Conservation (phyloP, 2,113 vertebrate species). For the Xenopus tropicalis region DNA sequence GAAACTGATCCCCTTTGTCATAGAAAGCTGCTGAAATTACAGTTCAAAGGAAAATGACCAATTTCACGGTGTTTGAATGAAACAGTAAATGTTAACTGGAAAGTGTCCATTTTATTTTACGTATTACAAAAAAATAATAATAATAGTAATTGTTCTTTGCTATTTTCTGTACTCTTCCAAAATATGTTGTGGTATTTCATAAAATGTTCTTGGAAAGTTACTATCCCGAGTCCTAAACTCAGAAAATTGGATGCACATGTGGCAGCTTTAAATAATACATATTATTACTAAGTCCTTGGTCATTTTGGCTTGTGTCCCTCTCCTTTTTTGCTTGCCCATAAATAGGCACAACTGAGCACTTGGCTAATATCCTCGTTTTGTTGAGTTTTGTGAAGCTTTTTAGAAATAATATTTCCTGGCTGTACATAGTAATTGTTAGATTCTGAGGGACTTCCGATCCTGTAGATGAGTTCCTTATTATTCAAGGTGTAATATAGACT, state of each 20-base stretch:
- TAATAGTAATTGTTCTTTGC: constrained; percentile 23
- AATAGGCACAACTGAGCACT: constrained; percentile 23
- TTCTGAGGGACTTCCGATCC: too few species aligned
- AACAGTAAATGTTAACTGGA: not conserved
- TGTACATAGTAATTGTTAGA: not conserved
- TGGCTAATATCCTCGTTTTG: constrained; percentile 6
- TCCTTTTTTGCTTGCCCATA: constrained; percentile 29
- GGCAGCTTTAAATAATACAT: constrained; percentile 23
- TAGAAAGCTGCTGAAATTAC: too few species aligned
- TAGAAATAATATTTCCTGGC: not conserved
- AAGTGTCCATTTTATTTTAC: too few species aligned
- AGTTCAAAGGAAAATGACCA: too few species aligned
- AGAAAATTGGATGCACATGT: constrained; percentile 37
- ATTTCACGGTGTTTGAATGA: too few species aligned
- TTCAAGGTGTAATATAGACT: too few species aligned
- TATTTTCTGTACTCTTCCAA: constrained; percentile 9
- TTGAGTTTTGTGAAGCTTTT: not conserved
- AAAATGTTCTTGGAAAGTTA: constrained; percentile 34
- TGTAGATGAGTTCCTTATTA: too few species aligned
- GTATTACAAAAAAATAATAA: not conserved
- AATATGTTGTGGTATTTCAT: constrained; percentile 25
- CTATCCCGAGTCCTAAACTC: constrained; percentile 24
- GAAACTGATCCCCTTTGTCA: too few species aligned
- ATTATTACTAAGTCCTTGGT: constrained; percentile 9
- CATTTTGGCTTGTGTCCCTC: constrained; percentile 25